A percentile compares a stretch with the other conserved stretches of the same genome.
Evolutionary conservation across 2,797 vertebrate species (phyloP).

Genomic region (Rhinella marina): DNA sequence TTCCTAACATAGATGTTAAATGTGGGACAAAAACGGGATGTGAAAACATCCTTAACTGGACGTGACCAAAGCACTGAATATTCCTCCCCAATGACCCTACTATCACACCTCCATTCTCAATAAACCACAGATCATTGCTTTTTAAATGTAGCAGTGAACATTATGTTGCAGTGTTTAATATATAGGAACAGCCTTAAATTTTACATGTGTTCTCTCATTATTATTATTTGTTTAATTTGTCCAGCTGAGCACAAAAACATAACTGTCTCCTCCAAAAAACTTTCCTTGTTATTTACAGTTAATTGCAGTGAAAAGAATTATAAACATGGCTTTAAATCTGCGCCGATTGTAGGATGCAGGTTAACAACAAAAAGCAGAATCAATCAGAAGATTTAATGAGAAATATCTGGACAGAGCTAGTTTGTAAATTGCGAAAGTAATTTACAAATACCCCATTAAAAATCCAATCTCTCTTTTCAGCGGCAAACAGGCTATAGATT

Average conservation of each 20-base stretch:
- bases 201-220: not conserved
- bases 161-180: not conserved
- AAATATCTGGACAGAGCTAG: constrained; percentile 49
- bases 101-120: not conserved
- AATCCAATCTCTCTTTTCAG: constrained; percentile 59
- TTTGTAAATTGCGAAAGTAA: constrained; percentile 59
- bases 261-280: not conserved
- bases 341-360: constrained; percentile 18
- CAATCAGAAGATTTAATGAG: constrained; percentile 55
- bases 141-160: not conserved
- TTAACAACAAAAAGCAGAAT: constrained; percentile 46
- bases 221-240: constrained; percentile 14
- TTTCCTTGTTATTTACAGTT: constrained; percentile 28
- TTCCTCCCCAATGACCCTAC: not conserved
- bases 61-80: not conserved
- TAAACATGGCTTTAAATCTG: constrained; percentile 22
- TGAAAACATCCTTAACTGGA: no score
- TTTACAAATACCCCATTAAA: constrained; percentile 62
- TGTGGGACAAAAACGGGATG: no score
- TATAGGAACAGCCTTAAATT: not conserved
- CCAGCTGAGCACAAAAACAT: not conserved
- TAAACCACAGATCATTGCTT: not conserved
- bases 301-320: constrained; percentile 17
- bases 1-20: no score
- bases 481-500: constrained; percentile 55